Evolutionary conservation across 2,888 invertebrate genomes (phyloP).

Genomic region (Zonitis immaculata): DNA sequence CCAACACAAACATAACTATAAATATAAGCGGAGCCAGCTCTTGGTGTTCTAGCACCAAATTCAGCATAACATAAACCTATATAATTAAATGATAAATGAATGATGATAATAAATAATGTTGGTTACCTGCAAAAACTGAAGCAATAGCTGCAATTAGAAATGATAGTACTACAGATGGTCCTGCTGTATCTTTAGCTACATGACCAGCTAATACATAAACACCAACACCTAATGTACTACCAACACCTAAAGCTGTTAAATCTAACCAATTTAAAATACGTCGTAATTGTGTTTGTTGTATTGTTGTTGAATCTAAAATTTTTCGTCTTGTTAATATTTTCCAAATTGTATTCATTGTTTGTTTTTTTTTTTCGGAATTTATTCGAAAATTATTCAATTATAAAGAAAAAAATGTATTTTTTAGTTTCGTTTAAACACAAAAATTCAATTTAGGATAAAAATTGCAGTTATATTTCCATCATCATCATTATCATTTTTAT

Average conservation of each 20-base stretch:
- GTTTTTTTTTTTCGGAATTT: too few relatives aligned
- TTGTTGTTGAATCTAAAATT: slow-evolving; percentile 38
- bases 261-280: slow-evolving; percentile 76
- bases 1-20: slow-evolving; percentile 93
- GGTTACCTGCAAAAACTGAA: slow-evolving; percentile 82
- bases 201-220: slow-evolving; percentile 85
- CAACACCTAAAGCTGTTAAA: slow-evolving; percentile 76
- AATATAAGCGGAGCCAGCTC: slow-evolving; percentile 87
- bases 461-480: too few relatives aligned
- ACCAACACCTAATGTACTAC: slow-evolving; percentile 82
- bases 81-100: slow-evolving; percentile 17
- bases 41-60: slow-evolving; percentile 82
- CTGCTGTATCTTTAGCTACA: slow-evolving; percentile 74
- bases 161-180: slow-evolving; percentile 80
- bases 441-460: too few relatives aligned
- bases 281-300: slow-evolving; percentile 52
- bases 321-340: slow-evolving; percentile 43
- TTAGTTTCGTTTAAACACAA: too few relatives aligned
- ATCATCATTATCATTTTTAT: neutral
- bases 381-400: too few relatives aligned
- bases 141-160: slow-evolving; percentile 85
- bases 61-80: slow-evolving; percentile 84
- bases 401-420: too few relatives aligned
- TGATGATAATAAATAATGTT: neutral
- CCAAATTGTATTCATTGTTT: slow-evolving; percentile 37